phyloP scores from a whole-genome alignment of 1,140 invertebrate genomes.

The Potamilus streckersoni region DNA sequence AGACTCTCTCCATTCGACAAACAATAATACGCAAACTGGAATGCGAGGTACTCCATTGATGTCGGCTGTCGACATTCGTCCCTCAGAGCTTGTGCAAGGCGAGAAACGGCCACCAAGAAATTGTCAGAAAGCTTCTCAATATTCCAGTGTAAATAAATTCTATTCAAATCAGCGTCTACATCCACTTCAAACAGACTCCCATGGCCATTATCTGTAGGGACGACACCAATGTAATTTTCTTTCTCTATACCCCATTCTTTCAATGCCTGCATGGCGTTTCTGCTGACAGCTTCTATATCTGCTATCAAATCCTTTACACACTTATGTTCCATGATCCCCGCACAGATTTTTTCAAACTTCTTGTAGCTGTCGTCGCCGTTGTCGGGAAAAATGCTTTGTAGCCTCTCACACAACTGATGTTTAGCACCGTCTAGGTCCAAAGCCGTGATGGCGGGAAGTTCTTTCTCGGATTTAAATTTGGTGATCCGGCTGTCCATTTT shows the following conservation, averaged over 20 bases:
- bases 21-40: too few species aligned
- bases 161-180: too few species aligned
- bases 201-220: slow-evolving; percentile 50
- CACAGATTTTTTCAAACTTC: slow-evolving; percentile 17
- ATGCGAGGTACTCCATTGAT: too few species aligned
- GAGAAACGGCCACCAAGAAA: too few species aligned
- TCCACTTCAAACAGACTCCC: slow-evolving; percentile 29
- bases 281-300: slow-evolving; percentile 23
- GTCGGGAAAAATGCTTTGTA: slow-evolving; percentile 7
- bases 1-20: too few species aligned
- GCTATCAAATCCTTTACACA: slow-evolving; percentile 18
- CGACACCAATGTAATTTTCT: slow-evolving; percentile 33
- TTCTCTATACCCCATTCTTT: slow-evolving; percentile 34
- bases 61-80: too few species aligned
- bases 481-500: slow-evolving; percentile 12
- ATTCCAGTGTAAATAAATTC: too few species aligned
- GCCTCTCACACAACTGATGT: too few species aligned
- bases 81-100: too few species aligned
- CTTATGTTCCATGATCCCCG: slow-evolving; percentile 21
- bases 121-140: too few species aligned
- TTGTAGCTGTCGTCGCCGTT: slow-evolving; percentile 10
- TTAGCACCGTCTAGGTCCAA: not conserved
- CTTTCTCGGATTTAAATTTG: slow-evolving; percentile 22
- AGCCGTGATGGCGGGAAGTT: slow-evolving; percentile 23
- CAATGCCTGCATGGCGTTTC: slow-evolving; percentile 21